These are phyloP conservation scores for Xenopus borealis DNA, from an alignment of 2,113 vertebrate species.

Conservation along the genomic window DNA sequence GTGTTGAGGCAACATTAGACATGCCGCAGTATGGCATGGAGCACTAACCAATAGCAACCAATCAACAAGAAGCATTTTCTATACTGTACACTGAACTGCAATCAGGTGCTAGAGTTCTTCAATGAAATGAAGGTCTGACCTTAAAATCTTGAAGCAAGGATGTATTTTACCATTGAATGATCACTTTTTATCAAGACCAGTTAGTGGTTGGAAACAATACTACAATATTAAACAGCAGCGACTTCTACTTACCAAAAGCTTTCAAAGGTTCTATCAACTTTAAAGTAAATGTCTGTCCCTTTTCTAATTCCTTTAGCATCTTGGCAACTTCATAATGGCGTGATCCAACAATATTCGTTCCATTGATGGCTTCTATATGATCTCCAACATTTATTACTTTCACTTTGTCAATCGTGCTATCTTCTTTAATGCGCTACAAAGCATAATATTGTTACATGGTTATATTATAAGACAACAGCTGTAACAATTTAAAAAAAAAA, in stretches of 20 bases:
- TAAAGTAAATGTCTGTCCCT: slow-evolving; percentile 75
- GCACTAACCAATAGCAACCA: too few relatives aligned
- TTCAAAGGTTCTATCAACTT: slow-evolving; percentile 89
- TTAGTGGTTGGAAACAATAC: too few relatives aligned
- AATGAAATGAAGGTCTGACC: too few relatives aligned
- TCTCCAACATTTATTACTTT: slow-evolving; percentile 86
- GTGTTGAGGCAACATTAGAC: too few relatives aligned
- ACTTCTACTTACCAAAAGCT: slow-evolving; percentile 85
- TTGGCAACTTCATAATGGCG: slow-evolving; percentile 91
- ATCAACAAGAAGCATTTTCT: too few relatives aligned
- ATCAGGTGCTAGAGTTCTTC: too few relatives aligned
- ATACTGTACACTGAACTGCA: too few relatives aligned
- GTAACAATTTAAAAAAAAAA: neutral
- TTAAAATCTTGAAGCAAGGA: too few relatives aligned
- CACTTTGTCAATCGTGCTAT: slow-evolving; percentile 77
- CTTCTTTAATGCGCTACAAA: slow-evolving; percentile 84
- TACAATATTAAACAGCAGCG: too few relatives aligned
- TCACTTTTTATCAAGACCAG: too few relatives aligned
- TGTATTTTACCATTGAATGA: too few relatives aligned
- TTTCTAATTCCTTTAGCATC: slow-evolving; percentile 87
- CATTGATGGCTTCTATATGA: slow-evolving; percentile 89
- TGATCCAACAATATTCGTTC: slow-evolving; percentile 72
- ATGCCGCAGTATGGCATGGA: too few relatives aligned
- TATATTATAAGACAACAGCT: neutral
- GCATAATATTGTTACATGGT: neutral